Base-by-base conservation (phyloP, 2,888 invertebrate genomes). In the Callosobruchus maculatus region DNA sequence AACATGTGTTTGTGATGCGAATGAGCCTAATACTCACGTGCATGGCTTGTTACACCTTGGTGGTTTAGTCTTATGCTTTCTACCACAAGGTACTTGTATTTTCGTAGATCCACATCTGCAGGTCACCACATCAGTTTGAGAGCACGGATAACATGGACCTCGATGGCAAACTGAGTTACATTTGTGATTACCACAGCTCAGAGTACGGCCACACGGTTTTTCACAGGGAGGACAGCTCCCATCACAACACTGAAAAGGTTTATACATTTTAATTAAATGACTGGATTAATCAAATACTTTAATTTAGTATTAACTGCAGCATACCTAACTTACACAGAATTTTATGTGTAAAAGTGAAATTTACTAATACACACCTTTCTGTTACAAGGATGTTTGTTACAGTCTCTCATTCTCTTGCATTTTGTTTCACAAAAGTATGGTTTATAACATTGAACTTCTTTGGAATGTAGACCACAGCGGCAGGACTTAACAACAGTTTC, bases 111-210 rank as follows among this genome's bases (percentile, higher is more conserved):
- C 95, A 85, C 98, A 98, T 74, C 92, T 90, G 83, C 98, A 98
- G 21, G 93, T 89, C 1, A 93, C 90, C 78, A 92, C 92, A 3
- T 90, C 93, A 0, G 92, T 93, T 74, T 91, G 86, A 0, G 91
- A 91, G 81, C 96, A 97, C 0, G 96, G 96, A 85, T 95, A 96
- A 84, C 97, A 97, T 0, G 93, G 93, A 0, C 96, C 95, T 78
- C 90, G 90, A 82, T 97, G 96, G 84, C 96, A 96, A 9, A 93
- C 89, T 70, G 92, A 93, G 2, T 89, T 87, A 82, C 96, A 97
- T 85, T 95, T 96, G 86, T 98, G 98, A 75, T 95, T 94, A 20
- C 94, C 93, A 86, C 98, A 98, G 30, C 92, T 92, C 9, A 98
- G 87, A 0, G 92, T 92, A 81, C 93, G 93, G 67, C 94, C 94